Conservation (phyloP, 2,888 invertebrate species). For the Odontothrips loti region DNA sequence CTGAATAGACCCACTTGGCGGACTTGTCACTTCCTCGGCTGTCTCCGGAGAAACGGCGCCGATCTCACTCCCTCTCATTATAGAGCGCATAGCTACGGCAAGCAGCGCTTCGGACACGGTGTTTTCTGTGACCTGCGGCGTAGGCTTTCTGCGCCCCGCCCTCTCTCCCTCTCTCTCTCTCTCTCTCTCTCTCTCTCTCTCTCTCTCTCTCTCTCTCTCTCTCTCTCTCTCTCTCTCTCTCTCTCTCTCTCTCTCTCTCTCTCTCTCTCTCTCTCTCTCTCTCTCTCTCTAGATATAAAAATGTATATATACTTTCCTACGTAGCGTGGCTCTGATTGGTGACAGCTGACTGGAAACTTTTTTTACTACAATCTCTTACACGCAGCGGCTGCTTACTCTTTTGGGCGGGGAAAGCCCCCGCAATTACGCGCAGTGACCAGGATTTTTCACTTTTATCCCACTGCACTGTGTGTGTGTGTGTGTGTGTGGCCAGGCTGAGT, state of each 20-base stretch:
- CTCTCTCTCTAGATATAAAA: not conserved
- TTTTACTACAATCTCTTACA: not conserved
- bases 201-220: conserved; percentile 11
- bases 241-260: conserved; percentile 11
- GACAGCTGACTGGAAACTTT: conserved; percentile 18
- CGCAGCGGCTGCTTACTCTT: not conserved
- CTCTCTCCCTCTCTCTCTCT: not conserved
- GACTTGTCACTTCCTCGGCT: not conserved
- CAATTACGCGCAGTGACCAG: not conserved
- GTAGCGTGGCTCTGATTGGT: not conserved
- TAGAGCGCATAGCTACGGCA: not conserved
- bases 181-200: conserved; percentile 11
- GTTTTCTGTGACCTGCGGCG: not conserved
- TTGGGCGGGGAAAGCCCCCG: not conserved
- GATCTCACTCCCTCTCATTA: not conserved
- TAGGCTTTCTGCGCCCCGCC: not conserved
- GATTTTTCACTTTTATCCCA: not conserved
- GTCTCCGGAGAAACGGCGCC: not conserved
- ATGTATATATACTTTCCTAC: too few species aligned
- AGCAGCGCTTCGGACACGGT: not conserved
- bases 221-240: not conserved
- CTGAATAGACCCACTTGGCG: conserved; percentile 22
- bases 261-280: conserved; percentile 11
- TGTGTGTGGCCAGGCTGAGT: not conserved
- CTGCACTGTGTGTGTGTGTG: not conserved